These are phyloP conservation scores for Drosophila guanche DNA, from an alignment of 1,140 invertebrate species.

Conservation along the genomic window DNA sequence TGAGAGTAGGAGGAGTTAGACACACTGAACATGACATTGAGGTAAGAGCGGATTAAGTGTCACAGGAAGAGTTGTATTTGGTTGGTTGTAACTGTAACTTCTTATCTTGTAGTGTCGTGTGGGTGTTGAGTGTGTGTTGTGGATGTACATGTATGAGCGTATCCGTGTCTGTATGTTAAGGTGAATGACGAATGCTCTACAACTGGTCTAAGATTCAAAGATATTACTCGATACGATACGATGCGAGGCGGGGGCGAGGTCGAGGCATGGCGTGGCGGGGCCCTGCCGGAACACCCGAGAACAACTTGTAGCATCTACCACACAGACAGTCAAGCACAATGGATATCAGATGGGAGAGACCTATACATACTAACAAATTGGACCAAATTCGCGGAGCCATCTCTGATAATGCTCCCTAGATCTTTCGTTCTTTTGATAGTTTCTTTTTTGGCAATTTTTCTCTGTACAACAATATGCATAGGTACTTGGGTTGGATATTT, in stretches of 20 bases:
- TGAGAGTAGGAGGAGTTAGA: slow-evolving; percentile 28
- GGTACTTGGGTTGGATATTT: slow-evolving; percentile 26
- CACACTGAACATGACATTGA: slow-evolving; percentile 64
- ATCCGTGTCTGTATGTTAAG: slow-evolving; percentile 35
- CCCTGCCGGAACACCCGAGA: slow-evolving; percentile 41
- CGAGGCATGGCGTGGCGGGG: slow-evolving; percentile 2
- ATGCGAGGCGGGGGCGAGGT: too few species aligned
- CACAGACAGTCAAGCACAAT: slow-evolving; percentile 79
- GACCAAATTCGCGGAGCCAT: slow-evolving; percentile 28
- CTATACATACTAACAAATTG: slow-evolving; percentile 30
- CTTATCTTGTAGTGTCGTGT: slow-evolving; percentile 38
- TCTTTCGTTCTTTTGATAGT: not conserved
- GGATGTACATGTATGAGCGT: slow-evolving; percentile 25
- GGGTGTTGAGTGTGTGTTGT: slow-evolving; percentile 35
- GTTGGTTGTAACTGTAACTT: slow-evolving; percentile 30
- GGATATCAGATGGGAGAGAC: slow-evolving; percentile 54
- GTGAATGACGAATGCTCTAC: slow-evolving; percentile 60
- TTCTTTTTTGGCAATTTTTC: slow-evolving; percentile 40
- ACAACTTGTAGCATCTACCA: slow-evolving; percentile 60
- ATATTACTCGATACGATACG: slow-evolving; percentile 42
- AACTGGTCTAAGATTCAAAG: slow-evolving; percentile 43
- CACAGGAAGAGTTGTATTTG: slow-evolving; percentile 35
- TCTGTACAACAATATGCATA: slow-evolving; percentile 64
- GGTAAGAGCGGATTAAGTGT: slow-evolving; percentile 57
- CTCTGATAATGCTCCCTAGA: slow-evolving; percentile 8